Conservation (phyloP, 2,113 vertebrate species). For the Oxygymnocypris stewartii region DNA sequence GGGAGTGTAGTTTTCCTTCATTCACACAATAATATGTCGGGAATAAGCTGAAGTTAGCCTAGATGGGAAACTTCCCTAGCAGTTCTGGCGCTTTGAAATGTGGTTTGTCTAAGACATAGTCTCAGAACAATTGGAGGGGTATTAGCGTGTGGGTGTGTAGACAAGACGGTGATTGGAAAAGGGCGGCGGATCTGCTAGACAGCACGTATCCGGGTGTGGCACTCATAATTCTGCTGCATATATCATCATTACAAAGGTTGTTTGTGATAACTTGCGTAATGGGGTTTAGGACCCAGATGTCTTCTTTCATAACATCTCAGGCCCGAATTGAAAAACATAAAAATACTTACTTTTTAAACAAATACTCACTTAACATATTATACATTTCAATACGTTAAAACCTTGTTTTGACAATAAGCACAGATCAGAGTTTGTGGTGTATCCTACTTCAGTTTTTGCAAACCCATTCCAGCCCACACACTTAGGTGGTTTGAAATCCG, state of each 20-base stretch:
- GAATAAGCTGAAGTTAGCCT: neutral
- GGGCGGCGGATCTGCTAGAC: conserved; percentile 22
- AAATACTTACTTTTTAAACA: neutral
- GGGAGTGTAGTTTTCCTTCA: neutral
- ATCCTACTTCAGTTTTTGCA: neutral
- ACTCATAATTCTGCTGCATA: neutral
- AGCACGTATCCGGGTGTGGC: neutral
- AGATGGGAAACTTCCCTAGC: neutral
- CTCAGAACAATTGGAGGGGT: neutral
- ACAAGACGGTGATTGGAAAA: neutral
- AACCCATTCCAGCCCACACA: neutral
- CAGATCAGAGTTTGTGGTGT: neutral
- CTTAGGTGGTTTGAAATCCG: neutral
- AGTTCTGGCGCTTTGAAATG: neutral
- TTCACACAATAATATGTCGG: neutral
- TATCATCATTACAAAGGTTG: neutral
- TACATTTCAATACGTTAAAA: neutral
- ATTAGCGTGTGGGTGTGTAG: neutral
- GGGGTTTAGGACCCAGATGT: neutral
- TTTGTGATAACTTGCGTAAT: neutral
- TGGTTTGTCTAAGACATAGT: neutral
- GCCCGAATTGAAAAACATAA: neutral
- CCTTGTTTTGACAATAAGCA: neutral
- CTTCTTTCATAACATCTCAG: neutral
- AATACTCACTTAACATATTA: neutral